Conservation (phyloP, 2,797 vertebrate species). For the Anolis apletophallus region DNA sequence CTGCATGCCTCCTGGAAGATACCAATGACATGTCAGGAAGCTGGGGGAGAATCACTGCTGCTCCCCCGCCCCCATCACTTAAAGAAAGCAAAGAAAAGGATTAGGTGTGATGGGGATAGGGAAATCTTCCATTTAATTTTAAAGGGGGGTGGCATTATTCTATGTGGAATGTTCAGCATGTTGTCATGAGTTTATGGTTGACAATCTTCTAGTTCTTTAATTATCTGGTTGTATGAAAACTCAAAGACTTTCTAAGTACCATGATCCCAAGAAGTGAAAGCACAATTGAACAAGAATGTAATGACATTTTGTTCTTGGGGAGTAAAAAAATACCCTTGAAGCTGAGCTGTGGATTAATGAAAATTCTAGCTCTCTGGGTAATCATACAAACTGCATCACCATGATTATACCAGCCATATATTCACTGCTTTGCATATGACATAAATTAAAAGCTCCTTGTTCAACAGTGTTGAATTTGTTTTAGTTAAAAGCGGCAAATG, state of each 20-base stretch:
- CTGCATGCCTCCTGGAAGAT: too few species aligned
- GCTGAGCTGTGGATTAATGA: conserved; percentile 37
- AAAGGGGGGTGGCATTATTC: neutral
- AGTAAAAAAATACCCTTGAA: neutral
- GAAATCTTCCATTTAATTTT: too few species aligned
- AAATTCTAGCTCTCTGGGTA: conserved; percentile 43
- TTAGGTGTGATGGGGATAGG: too few species aligned
- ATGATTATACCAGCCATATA: conserved; percentile 43
- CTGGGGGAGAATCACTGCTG: too few species aligned
- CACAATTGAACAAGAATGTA: conserved; percentile 28
- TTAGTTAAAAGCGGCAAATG: conserved; percentile 48
- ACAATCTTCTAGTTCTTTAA: neutral
- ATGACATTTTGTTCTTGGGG: conserved; percentile 9
- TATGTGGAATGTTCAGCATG: neutral
- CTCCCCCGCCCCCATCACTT: too few species aligned
- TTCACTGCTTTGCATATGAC: conserved; percentile 47
- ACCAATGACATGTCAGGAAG: too few species aligned
- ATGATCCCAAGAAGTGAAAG: neutral
- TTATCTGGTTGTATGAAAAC: neutral
- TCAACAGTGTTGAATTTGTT: conserved; percentile 26
- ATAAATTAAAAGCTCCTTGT: conserved; percentile 54
- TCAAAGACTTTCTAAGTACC: neutral
- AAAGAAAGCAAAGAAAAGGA: too few species aligned
- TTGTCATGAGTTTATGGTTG: neutral
- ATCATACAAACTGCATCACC: conserved; percentile 22